Evolutionary conservation across 2,797 vertebrate genomes (phyloP).

Genomic region (Liasis olivaceus): DNA sequence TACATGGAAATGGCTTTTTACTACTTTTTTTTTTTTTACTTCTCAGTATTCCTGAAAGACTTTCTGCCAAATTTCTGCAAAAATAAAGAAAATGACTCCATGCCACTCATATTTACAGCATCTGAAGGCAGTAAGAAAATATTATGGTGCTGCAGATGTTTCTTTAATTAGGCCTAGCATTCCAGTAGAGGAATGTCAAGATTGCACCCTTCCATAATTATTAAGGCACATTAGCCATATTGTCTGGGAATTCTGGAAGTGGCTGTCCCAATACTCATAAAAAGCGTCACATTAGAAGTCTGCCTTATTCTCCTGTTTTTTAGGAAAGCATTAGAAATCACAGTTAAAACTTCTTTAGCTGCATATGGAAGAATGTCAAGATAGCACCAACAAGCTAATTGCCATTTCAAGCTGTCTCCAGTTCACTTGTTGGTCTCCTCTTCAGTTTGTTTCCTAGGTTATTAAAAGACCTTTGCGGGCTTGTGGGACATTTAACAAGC

Average conservation of each 20-base stretch:
- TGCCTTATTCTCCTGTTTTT: not conserved
- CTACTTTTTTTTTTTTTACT: not conserved
- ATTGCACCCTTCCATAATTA: not conserved
- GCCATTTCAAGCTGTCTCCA: no score
- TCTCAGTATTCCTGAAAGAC: not conserved
- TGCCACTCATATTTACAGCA: not conserved
- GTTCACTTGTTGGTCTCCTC: not conserved
- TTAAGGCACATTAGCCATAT: not conserved
- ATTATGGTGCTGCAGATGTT: not conserved
- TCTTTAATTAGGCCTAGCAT: not conserved
- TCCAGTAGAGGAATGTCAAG: not conserved
- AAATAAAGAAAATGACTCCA: not conserved
- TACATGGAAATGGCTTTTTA: not conserved
- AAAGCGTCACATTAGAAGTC: not conserved
- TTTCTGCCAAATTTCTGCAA: not conserved
- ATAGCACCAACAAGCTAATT: not conserved
- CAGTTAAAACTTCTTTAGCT: not conserved
- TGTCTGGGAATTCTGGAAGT: not conserved
- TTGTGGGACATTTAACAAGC: not conserved
- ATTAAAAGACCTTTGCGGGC: not conserved
- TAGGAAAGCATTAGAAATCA: not conserved
- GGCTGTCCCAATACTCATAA: not conserved
- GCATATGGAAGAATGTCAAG: not conserved
- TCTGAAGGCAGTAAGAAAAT: not conserved
- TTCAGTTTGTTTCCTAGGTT: not conserved